Conservation (phyloP, 2,113 vertebrate species). For the Myrmecophaga tridactyla region DNA sequence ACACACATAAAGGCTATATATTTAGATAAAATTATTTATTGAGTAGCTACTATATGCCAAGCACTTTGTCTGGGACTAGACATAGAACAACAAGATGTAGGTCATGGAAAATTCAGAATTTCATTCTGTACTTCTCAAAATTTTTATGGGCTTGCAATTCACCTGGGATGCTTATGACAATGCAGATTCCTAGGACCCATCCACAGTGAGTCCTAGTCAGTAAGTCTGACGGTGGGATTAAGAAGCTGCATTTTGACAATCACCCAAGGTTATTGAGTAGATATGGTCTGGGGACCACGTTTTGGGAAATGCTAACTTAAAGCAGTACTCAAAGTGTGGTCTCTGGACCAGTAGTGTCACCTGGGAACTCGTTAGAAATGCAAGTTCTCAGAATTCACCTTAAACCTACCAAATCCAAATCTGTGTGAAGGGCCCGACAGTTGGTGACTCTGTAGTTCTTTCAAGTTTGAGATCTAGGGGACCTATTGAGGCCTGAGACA, state of each 20-base stretch:
- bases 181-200: background rate
- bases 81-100: background rate
- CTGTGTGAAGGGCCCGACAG: background rate
- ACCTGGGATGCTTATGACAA: background rate
- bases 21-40: constrained; percentile 9
- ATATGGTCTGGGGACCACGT: background rate
- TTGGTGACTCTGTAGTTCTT: background rate
- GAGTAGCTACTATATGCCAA: background rate
- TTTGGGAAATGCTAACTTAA: background rate
- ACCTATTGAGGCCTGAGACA: background rate
- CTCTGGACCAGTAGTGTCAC: background rate
- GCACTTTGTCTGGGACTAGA: background rate
- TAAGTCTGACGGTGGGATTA: background rate
- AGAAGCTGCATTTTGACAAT: background rate
- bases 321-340: background rate
- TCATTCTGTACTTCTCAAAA: background rate
- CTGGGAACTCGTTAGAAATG: background rate
- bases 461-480: background rate
- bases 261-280: background rate
- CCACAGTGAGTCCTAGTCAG: background rate
- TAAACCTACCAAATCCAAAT: background rate
- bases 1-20: background rate
- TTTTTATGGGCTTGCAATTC: background rate
- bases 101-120: background rate
- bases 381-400: background rate